Evolutionary conservation across 1,140 invertebrate genomes (phyloP), one percentile per base, ranked within the genome.

Genomic region (Anoplophora glabripennis): DNA sequence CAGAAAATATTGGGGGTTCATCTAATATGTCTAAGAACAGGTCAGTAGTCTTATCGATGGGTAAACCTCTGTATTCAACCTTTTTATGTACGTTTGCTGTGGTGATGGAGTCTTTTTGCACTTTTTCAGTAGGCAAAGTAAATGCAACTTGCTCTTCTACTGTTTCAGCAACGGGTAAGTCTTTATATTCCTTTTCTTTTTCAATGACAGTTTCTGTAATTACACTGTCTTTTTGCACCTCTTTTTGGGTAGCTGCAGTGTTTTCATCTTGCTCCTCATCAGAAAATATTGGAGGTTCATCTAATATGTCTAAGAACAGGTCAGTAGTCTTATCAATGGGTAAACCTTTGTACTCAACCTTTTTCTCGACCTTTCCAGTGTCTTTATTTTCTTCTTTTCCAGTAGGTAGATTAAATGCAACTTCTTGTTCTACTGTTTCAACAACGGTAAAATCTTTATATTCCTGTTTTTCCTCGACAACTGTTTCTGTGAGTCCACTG

Each of bases 281-380:
- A 11, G 62, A 64, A n/a, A 67, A 17, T 38, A 53, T 55, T 17
- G 60, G 37, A 9, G 49, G 75, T 59, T 80, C 77, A 55, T 81
- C 79, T 42, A 82, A 60, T 46, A 79, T 73, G 71, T 74, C 70
- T 73, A 81, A 76, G 77, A 79, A 81, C 10, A 73, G 62, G 54
- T 75, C 76, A 38, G 76, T 72, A 10, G 79, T 74, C 44, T 76
- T 75, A 49, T 81, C 76, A 21, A 78, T 72, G 33, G 76, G 77
- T 47, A 79, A 67, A 28, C 75, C 76, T 54, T 74, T 76, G 59
- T 78, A 78, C 40, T 68, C 64, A 4, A 40, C 38, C 40, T 40
- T 28, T n/a, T 21, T 49, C n/a, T 8, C 28, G 3, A 12, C 21
- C 35, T n/a, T 12, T 10, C 0, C 21, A 34, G n/a, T 15, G 14